These are phyloP conservation scores for Phasianus colchicus DNA, from an alignment of 2,113 vertebrate species.

Conservation along the genomic window DNA sequence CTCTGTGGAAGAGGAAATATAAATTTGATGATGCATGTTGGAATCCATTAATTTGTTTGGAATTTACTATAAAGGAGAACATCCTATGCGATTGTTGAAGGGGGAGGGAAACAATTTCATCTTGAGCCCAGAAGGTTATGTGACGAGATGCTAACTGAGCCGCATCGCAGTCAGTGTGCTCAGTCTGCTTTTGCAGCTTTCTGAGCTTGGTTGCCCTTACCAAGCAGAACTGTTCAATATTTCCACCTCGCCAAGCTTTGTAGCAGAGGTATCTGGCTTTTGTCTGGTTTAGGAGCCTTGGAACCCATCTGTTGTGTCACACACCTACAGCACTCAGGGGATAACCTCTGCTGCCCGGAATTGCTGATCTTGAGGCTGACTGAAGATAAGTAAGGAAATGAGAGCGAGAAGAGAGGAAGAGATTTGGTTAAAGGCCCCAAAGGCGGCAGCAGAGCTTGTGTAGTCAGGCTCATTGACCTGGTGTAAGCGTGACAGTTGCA, in stretches of 20 bases:
- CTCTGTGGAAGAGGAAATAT: constrained; percentile 78
- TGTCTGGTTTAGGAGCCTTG: not conserved
- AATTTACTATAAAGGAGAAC: constrained; percentile 54
- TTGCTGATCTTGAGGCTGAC: not conserved
- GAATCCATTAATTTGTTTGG: constrained; percentile 77
- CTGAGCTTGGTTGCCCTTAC: not conserved
- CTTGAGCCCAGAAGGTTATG: not conserved
- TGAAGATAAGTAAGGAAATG: not conserved
- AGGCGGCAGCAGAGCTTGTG: not conserved
- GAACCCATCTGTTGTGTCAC: rapidly evolving
- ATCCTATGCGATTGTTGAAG: not conserved
- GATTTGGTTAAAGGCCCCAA: not conserved
- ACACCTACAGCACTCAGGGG: rapidly evolving
- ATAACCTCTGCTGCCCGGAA: not conserved
- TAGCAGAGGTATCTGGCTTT: not conserved
- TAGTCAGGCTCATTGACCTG: not conserved
- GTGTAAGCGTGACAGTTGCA: rapidly evolving
- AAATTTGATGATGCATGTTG: constrained; percentile 77
- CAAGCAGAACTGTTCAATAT: not conserved
- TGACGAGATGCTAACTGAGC: not conserved
- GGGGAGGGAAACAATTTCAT: not conserved
- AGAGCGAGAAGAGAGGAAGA: not conserved
- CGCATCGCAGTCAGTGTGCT: not conserved
- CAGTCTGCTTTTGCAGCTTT: not conserved
- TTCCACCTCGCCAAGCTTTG: not conserved